These are phyloP conservation scores for Daboia siamensis DNA, from an alignment of 2,113 vertebrate genomes.

Conservation along the genomic window DNA sequence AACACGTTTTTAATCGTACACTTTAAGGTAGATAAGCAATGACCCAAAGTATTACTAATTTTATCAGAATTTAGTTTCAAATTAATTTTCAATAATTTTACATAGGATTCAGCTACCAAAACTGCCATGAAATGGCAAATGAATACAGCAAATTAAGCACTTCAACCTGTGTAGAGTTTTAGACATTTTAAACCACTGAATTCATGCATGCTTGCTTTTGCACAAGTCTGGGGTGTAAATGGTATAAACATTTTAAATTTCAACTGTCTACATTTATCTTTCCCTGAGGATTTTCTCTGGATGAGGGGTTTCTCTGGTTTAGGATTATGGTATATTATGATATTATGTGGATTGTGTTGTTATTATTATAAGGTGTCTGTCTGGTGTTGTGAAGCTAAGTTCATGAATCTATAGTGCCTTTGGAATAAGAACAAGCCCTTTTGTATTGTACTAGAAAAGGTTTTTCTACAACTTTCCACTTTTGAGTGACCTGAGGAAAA, in stretches of 20 bases:
- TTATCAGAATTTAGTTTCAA: background rate
- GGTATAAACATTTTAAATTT: slow-evolving; percentile 5
- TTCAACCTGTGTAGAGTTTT: background rate
- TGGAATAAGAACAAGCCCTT: background rate
- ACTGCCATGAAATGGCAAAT: background rate
- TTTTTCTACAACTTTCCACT: background rate
- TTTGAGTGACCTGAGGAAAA: background rate
- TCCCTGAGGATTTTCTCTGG: background rate
- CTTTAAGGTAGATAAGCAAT: background rate
- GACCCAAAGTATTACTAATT: background rate
- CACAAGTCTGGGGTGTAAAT: background rate
- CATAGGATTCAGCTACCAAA: slow-evolving; percentile 9
- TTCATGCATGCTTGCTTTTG: background rate
- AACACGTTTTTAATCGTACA: background rate
- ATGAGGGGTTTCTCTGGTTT: background rate
- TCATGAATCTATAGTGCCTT: background rate
- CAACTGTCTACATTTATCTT: slow-evolving; percentile 1
- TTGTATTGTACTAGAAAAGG: background rate
- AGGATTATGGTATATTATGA: background rate
- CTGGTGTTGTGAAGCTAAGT: background rate
- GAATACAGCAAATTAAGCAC: background rate
- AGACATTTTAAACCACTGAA: accelerated
- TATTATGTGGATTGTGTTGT: background rate
- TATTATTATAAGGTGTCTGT: background rate
- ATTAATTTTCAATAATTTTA: background rate